Evolutionary conservation across 2,888 invertebrate genomes (phyloP), one percentile per base, ranked within the genome.

Genomic region (Autographa gamma): DNA sequence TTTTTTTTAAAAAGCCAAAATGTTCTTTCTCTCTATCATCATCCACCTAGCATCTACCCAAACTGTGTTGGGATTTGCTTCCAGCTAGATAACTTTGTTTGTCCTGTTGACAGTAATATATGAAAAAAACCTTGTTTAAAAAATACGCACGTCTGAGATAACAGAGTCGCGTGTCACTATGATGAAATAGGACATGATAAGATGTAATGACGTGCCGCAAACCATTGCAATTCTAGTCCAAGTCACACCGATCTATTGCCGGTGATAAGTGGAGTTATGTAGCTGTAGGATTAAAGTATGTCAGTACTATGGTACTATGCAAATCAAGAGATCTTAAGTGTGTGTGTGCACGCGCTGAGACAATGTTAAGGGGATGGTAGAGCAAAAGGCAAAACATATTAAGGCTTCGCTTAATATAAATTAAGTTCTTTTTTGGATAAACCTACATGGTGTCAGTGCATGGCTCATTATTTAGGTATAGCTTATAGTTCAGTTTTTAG

Each of bases 321-420:
- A 83, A 83, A 83, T 83, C 82, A 78, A 63, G 69, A 80, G 79
- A 81, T 83, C 83, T 82, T 78, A 82, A 82, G 83, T 82, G 83
- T 83, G 60, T 80, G 74, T 70, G 64, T 69, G 71, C 81, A 82
- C 81, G 81, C 83, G 80, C 66, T 43, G 63, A 67, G 63, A 48
- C n/a, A 48, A 25, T 56, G 68, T 71, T 69, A 79, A 79, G 76
- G 76, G 61, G 62, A 76, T 63, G 79, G 16, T 66, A n/a, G 41
- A 34, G 32, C 54, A 65, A 61, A 52, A 74, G 61, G 69, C 66
- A 25, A 3, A 25, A 25, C n/a, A n/a, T n/a, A n/a, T n/a, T 25
- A 25, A 25, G 25, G 25, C 25, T 25, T 25, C 25, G 25, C 25
- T 25, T 25, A 25, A 25, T 25, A 25, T 25, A 25, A 25, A 3